Evolutionary conservation across 2,888 invertebrate genomes (phyloP).

Genomic region (Drosophila ustulata): DNA sequence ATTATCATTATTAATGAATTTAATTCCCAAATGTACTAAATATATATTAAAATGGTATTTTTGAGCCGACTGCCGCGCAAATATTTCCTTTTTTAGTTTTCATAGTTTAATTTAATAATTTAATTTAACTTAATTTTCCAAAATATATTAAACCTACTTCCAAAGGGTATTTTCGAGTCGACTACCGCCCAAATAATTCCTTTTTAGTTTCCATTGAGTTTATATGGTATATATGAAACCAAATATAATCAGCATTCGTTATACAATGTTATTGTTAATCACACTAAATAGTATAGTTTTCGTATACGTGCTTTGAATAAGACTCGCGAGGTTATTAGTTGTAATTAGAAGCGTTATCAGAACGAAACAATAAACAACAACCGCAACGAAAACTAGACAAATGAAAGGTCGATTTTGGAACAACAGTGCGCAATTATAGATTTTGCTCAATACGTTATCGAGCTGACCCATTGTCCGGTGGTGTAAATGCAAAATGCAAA

Average conservation of each 20-base stretch:
- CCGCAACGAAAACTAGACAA: not conserved
- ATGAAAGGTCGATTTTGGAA: slow-evolving; percentile 6
- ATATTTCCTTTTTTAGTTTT: not conserved
- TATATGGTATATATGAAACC: not conserved
- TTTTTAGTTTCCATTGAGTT: not conserved
- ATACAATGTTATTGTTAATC: slow-evolving; percentile 12
- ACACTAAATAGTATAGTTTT: not conserved
- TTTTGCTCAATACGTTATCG: not conserved
- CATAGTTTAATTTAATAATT: not conserved
- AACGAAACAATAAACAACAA: slow-evolving; percentile 12
- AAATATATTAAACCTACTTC: too few relatives aligned
- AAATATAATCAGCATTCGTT: slow-evolving; percentile 1
- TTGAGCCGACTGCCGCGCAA: not conserved
- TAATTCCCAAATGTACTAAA: too few relatives aligned
- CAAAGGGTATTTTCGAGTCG: not conserved
- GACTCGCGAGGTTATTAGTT: not conserved
- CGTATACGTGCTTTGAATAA: slow-evolving; percentile 1
- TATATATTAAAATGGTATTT: not conserved
- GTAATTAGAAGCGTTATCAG: slow-evolving; percentile 21
- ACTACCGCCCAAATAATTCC: not conserved
- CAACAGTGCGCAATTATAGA: not conserved
- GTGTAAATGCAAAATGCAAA: not conserved
- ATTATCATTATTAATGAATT: too few relatives aligned
- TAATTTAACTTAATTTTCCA: too few relatives aligned
- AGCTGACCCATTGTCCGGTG: not conserved